Evolutionary conservation across 2,888 invertebrate species (phyloP), one percentile per base, ranked within the genome.

Genomic region (Chloromyia formosa): DNA sequence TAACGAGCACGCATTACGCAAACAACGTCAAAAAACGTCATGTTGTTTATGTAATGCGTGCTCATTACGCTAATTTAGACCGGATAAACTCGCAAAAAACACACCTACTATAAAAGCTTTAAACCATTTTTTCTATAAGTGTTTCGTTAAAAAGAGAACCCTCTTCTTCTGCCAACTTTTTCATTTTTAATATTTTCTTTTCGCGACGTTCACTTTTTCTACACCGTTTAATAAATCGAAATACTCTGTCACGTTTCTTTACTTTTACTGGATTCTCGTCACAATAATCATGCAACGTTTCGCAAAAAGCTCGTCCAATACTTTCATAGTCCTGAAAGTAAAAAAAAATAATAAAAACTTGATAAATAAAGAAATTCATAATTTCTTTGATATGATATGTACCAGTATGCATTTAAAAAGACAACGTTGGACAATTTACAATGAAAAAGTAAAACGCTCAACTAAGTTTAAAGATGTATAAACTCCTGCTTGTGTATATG

Each of bases 241-340:
- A 82, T 78, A 83, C 77, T 80, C 82, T 82, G 77, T 81, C 81
- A 77, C 81, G 80, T 82, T 81, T 84, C 79, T 84, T 85, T 87
- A 91, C 92, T 89, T 95, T 95, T 82, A 90, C 89, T 0, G 94
- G 94, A 84, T 92, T 92, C 79, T 93, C 92, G 82, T 95, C 96
- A 82, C 93, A 95, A 86, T 94, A 97, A 84, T 97, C 96, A 78
- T 96, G 86, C 35, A 97, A 87, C 0, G 97, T 96, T 86, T 96
- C 95, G 86, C 97, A 96, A 86, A 97, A 97, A 56, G 94, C 91
- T 80, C 92, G 90, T 3, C 96, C 97, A 84, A 96, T 90, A 79
- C 92, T 89, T 83, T 94, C 93, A 82, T 91, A 93, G 82, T 94
- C 94, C 81, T 87, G 87, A 22, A 77, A 78, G 77, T 64, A 68